Conservation (phyloP, 1,140 invertebrate genomes). For the Cyclina sinensis region DNA sequence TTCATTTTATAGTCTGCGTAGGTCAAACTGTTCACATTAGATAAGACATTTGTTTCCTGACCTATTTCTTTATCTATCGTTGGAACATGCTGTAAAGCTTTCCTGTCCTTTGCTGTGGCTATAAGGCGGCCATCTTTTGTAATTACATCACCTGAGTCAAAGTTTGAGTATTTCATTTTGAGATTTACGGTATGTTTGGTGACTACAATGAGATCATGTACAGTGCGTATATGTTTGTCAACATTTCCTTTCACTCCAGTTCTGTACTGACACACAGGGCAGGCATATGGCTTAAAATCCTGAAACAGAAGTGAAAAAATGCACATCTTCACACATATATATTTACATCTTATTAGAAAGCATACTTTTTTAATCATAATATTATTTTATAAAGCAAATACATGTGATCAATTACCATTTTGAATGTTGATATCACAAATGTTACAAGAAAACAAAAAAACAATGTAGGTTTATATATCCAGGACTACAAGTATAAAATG, state of each 20-base stretch:
- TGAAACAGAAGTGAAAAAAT: too few species aligned
- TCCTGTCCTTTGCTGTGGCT: constrained; percentile 34
- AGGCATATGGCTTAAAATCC: constrained; percentile 67
- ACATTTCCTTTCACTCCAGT: constrained; percentile 70
- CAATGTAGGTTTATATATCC: too few species aligned
- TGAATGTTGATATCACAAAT: too few species aligned
- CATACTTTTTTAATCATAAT: too few species aligned
- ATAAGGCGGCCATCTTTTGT: constrained; percentile 59
- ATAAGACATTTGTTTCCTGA: neutral
- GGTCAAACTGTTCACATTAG: constrained; percentile 8
- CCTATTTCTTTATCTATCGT: constrained; percentile 51
- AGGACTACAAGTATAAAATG: too few species aligned
- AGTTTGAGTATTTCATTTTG: constrained; percentile 62
- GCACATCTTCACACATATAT: too few species aligned
- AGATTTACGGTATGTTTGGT: constrained; percentile 66
- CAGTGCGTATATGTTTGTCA: constrained; percentile 65
- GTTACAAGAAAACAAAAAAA: too few species aligned
- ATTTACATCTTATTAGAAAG: too few species aligned
- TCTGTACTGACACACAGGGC: constrained; percentile 58
- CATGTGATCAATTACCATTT: too few species aligned
- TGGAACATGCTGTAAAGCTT: constrained; percentile 40
- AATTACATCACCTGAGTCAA: constrained; percentile 59
- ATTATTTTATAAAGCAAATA: too few species aligned
- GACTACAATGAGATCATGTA: constrained; percentile 60
- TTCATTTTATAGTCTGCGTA: constrained; percentile 30